A percentile compares a stretch with the other conserved stretches of the same genome.
Evolutionary conservation across 2,888 invertebrate species (phyloP).

Genomic region (Eilema sororculum): DNA sequence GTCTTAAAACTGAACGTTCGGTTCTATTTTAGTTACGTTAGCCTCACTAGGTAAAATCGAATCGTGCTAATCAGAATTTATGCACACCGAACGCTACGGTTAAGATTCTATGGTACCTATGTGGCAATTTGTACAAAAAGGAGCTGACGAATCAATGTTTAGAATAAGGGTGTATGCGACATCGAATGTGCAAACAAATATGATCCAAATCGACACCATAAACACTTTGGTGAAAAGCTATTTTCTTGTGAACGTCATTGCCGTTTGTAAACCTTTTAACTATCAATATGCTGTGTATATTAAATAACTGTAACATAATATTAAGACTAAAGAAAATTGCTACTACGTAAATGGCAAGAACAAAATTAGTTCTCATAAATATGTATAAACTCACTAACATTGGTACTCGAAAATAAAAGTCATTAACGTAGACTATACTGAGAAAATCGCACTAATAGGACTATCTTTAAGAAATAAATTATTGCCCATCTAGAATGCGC

Average conservation of each 20-base stretch:
- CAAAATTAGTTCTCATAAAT: background rate
- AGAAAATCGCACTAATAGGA: too few species aligned
- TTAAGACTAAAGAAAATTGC: too few species aligned
- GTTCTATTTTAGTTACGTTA: slow-evolving; percentile 20
- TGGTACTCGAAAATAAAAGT: background rate
- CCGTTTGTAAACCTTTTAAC: background rate
- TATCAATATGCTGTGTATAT: background rate
- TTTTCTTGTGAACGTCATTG: background rate
- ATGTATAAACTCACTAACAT: background rate
- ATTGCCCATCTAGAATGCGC: background rate
- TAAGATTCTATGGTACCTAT: too few species aligned
- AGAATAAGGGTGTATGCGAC: background rate
- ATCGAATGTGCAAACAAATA: background rate
- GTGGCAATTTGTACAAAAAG: background rate
- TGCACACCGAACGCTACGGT: slow-evolving; percentile 7
- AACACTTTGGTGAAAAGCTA: background rate
- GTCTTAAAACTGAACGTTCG: slow-evolving; percentile 25
- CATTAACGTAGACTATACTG: background rate
- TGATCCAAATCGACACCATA: background rate
- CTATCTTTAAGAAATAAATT: background rate
- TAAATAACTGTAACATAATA: too few species aligned
- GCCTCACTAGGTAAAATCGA: slow-evolving; percentile 13
- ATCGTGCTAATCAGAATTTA: slow-evolving; percentile 16
- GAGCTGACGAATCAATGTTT: background rate
- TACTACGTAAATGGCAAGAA: background rate